These are phyloP conservation scores for Camponotus fellah DNA, from an alignment of 2,888 invertebrate species.

Conservation along the genomic window DNA sequence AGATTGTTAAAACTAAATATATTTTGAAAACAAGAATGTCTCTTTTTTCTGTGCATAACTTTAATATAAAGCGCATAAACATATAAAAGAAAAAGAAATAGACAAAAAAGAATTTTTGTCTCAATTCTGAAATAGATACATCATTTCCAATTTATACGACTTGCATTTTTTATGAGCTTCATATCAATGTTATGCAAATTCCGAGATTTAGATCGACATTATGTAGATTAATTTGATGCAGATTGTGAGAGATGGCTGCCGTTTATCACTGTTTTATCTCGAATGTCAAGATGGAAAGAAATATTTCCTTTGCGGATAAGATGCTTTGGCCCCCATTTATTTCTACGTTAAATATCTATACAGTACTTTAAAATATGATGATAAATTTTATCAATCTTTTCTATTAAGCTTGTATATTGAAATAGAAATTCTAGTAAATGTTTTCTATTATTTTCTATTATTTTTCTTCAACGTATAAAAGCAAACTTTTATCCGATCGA, in stretches of 20 bases:
- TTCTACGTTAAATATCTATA: conserved; percentile 18
- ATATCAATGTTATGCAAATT: conserved; percentile 35
- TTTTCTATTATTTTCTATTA: neutral
- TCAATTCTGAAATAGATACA: neutral
- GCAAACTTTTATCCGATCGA: neutral
- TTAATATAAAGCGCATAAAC: neutral
- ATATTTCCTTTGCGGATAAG: conserved; percentile 3
- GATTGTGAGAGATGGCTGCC: conserved; percentile 43
- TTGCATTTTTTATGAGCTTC: conserved; percentile 5
- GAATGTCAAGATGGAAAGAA: conserved; percentile 1
- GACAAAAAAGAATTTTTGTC: neutral
- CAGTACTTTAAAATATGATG: neutral
- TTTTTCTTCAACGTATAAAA: neutral
- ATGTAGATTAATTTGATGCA: conserved; percentile 41
- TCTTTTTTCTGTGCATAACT: no score
- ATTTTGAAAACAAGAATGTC: no score
- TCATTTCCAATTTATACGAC: neutral
- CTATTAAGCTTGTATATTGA: neutral
- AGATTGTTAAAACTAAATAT: no score
- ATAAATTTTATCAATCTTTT: conserved; percentile 16
- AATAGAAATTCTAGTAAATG: neutral
- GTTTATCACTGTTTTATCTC: conserved; percentile 51
- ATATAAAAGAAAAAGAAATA: neutral
- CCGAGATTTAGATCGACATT: conserved; percentile 35
- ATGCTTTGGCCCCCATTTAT: neutral